A percentile compares a stretch with the other conserved stretches of the same genome.
Conservation (phyloP, 2,797 vertebrate genomes). For the Microtus californicus region DNA sequence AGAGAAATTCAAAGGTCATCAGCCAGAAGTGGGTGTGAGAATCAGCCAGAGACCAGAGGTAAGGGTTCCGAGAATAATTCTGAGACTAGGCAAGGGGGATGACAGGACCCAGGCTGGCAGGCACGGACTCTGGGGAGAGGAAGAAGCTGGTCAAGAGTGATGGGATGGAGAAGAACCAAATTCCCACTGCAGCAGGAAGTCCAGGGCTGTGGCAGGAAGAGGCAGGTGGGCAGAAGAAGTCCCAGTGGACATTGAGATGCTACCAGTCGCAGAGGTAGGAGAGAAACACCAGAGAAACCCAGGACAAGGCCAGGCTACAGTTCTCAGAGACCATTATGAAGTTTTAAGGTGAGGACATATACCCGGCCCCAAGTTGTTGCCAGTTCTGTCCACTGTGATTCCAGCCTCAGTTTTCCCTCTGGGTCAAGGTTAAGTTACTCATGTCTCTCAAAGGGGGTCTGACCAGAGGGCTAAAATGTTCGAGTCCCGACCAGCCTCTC, state of each 20-base stretch:
- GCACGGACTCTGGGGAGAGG: not conserved
- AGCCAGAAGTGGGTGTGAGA: not conserved
- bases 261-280: not conserved
- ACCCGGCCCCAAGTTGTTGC: not conserved
- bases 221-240: no score
- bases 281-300: not conserved
- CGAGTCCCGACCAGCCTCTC: not conserved
- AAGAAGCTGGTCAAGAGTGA: not conserved
- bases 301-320: fast-evolving
- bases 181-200: not conserved
- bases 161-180: fast-evolving
- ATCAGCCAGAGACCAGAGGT: not conserved
- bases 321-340: not conserved
- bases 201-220: not conserved
- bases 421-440: not conserved
- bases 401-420: not conserved
- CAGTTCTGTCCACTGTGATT: not conserved
- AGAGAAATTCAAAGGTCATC: not conserved
- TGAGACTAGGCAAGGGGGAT: not conserved
- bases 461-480: not conserved
- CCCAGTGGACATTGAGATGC: not conserved
- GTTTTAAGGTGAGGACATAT: not conserved
- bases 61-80: not conserved
- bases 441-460: not conserved
- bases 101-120: not conserved